Percentiles rank a stretch among this genome's conserved stretches.
These are phyloP conservation scores for Dendrolimus punctatus DNA, from an alignment of 1,140 invertebrate species.

Conservation along the genomic window DNA sequence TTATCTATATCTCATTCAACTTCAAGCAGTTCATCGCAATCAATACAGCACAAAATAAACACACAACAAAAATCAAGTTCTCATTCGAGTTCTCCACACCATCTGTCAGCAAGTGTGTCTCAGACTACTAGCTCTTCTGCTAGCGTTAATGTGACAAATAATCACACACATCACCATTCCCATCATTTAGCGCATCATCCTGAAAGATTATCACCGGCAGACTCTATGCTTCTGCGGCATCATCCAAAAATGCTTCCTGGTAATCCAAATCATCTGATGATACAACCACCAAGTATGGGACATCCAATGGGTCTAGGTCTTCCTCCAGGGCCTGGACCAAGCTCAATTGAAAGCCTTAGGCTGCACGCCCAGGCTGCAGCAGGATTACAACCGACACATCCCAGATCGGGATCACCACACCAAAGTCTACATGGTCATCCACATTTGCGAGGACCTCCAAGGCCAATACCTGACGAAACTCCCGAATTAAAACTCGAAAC, in stretches of 20 bases:
- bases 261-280: constrained; percentile 78
- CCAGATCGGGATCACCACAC: constrained; percentile 70
- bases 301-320: constrained; percentile 70
- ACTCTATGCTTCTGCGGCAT: constrained; percentile 69
- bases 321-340: constrained; percentile 68
- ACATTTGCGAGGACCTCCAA: constrained; percentile 58
- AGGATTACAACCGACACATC: constrained; percentile 60
- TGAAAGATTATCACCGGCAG: constrained; percentile 67
- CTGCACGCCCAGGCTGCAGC: constrained; percentile 74
- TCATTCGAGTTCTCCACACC: constrained; percentile 72
- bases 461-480: constrained; percentile 65
- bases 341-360: constrained; percentile 63
- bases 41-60: constrained; percentile 75
- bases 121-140: constrained; percentile 67
- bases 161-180: constrained; percentile 72
- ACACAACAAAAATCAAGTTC: constrained; percentile 66
- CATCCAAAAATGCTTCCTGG: constrained; percentile 72
- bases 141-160: constrained; percentile 66
- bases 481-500: constrained; percentile 67
- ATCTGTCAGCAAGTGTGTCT: constrained; percentile 68
- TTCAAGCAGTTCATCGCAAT: constrained; percentile 75
- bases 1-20: constrained; percentile 78
- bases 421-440: constrained; percentile 65
- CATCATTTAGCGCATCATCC: constrained; percentile 73
- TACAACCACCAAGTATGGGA: constrained; percentile 74